Evolutionary conservation across 1,140 invertebrate species (phyloP).

Genomic region (Zophobas morio): DNA sequence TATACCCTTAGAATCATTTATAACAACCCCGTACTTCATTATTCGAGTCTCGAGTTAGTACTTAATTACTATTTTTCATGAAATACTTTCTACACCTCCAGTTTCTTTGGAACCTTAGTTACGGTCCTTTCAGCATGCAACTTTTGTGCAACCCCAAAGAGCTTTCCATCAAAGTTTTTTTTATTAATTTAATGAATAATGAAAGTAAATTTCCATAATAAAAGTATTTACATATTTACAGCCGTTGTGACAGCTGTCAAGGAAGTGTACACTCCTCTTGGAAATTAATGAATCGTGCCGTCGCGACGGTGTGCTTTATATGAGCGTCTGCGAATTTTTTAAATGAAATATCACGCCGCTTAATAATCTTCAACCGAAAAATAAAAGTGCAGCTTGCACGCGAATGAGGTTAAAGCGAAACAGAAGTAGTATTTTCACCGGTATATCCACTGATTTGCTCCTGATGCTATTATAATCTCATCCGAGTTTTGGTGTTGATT

Average conservation of each 20-base stretch:
- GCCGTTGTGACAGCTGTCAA: slow-evolving; percentile 42
- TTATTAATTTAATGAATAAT: slow-evolving; percentile 48
- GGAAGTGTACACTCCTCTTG: slow-evolving; percentile 37
- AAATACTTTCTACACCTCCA: too few relatives aligned
- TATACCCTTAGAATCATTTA: too few relatives aligned
- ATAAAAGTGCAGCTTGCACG: slow-evolving; percentile 13
- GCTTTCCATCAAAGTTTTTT: slow-evolving; percentile 19
- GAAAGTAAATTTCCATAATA: slow-evolving; percentile 47
- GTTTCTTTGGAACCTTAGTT: too few relatives aligned
- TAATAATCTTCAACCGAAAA: slow-evolving; percentile 30
- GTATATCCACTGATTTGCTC: slow-evolving; percentile 8
- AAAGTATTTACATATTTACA: slow-evolving; percentile 49
- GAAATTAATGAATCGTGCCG: slow-evolving; percentile 44
- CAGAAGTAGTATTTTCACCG: slow-evolving; percentile 8
- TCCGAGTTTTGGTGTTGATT: slow-evolving; percentile 31
- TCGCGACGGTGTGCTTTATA: slow-evolving; percentile 9
- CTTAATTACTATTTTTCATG: too few relatives aligned
- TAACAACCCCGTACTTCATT: too few relatives aligned
- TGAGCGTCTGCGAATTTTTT: neutral
- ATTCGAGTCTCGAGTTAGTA: too few relatives aligned
- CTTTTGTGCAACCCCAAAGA: neutral
- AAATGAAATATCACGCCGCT: slow-evolving; percentile 27
- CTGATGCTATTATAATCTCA: slow-evolving; percentile 37
- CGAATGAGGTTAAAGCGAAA: slow-evolving; percentile 20
- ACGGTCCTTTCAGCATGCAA: too few relatives aligned